These are phyloP conservation scores for Sapajus apella DNA, from an alignment of 2,113 vertebrate species.

Conservation along the genomic window DNA sequence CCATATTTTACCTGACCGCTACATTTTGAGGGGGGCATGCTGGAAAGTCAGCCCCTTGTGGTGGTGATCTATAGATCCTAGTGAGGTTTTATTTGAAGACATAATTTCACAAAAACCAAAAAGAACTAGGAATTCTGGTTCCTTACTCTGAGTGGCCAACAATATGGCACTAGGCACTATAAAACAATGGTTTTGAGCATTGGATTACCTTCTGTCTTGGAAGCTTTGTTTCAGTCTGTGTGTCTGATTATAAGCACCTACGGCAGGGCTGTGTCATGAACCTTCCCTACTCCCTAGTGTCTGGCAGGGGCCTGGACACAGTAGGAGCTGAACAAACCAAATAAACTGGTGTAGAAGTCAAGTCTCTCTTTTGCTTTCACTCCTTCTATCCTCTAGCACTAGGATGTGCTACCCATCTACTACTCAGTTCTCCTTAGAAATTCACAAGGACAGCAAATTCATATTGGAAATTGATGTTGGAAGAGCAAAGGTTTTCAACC, in stretches of 20 bases:
- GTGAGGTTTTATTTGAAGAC: not conserved
- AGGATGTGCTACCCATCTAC: not conserved
- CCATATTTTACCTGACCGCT: not conserved
- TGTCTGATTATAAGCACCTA: not conserved
- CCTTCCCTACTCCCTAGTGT: fast-evolving
- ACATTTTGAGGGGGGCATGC: not conserved
- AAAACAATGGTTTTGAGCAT: not conserved
- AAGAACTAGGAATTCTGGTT: not conserved
- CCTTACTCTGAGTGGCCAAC: not conserved
- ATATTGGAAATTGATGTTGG: not conserved
- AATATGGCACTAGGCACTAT: not conserved
- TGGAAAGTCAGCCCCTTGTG: not conserved
- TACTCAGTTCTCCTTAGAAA: not conserved
- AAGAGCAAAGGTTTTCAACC: not conserved
- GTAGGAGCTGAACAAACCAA: not conserved
- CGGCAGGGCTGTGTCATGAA: not conserved
- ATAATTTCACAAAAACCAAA: not conserved
- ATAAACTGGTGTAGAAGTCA: not conserved
- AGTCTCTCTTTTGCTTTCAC: not conserved
- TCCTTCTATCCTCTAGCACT: not conserved
- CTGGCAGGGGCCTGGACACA: not conserved
- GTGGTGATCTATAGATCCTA: not conserved
- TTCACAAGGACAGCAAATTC: no score
- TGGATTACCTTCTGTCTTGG: not conserved
- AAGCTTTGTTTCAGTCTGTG: not conserved